Evolutionary conservation across 2,113 vertebrate genomes (phyloP), one percentile per base, ranked within the genome.

Genomic region (Leucosticte australis): DNA sequence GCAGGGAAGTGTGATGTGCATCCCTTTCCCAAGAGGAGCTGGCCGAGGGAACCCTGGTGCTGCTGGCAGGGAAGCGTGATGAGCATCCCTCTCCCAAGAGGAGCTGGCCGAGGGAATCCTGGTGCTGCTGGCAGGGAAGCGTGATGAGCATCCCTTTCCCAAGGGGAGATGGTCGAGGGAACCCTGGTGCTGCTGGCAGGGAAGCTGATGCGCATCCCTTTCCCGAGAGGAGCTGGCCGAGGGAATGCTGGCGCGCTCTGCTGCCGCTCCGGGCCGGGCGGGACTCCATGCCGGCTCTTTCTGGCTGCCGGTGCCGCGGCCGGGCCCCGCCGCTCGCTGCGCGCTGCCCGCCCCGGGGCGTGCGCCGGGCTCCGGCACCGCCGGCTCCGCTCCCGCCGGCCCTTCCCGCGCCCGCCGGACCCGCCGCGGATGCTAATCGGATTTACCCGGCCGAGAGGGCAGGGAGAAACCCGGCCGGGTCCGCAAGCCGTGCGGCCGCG

Each of bases 231-330:
- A 39, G 46, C 39, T 5, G n/a, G 20, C 17, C 0, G 53, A 24
- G n/a, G 33, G 3, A 4, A 12, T 11, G 8, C n/a, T 11, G 10
- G 49, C 8, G 28, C 56, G 33, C 27, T 5, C 3, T 16, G 71
- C 92, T 63, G 90, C 97, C 84, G 44, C 50, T 97, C 95, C 97
- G 16, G 23, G 16, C 7, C 39, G 31, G 64, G 17, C 27, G 39
- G 8, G 0, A 4, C 41, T 98, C 97, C 97, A 96, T 1, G 17
- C 95, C 97, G 77, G 94, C 44, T 39, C 90, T 97, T 97, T 23
- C 20, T 15, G 2, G 65, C 30, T 39, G 39, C 78, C 78, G 55
- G 28, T 10, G 64, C 68, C 62, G 89, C 89, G 39, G 60, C 71
- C 83, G 39, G 22, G 76, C 69, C 65, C 73, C 59, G 74, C 91